Conservation (phyloP, 2,113 vertebrate genomes). For the Amblyopsis rosae region DNA sequence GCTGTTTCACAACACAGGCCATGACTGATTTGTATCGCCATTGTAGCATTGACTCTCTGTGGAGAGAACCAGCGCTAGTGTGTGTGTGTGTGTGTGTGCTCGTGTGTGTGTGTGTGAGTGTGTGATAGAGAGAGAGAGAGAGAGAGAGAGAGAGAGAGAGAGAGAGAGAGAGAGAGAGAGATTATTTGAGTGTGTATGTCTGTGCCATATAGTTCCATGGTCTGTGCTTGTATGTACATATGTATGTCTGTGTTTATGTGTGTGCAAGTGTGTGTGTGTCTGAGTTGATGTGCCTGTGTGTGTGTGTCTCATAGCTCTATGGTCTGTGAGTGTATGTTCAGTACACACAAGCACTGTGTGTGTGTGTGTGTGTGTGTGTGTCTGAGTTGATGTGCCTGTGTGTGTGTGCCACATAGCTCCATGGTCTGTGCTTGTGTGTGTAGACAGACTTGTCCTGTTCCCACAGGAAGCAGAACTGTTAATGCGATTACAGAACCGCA, state of each 20-base stretch:
- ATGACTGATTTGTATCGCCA: background rate
- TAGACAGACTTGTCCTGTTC: constrained; percentile 47
- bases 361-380: too few species aligned
- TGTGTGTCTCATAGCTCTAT: too few species aligned
- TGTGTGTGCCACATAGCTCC: too few species aligned
- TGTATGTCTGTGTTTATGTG: too few species aligned
- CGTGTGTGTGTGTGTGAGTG: background rate
- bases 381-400: too few species aligned
- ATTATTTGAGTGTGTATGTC: background rate
- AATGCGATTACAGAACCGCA: constrained; percentile 72
- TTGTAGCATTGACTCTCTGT: background rate
- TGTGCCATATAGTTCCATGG: background rate
- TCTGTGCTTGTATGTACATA: too few species aligned
- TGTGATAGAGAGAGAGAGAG: background rate
- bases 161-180: background rate
- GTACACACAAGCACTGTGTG: too few species aligned
- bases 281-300: too few species aligned
- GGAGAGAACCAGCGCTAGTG: background rate
- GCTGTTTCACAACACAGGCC: too few species aligned
- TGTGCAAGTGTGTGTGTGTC: too few species aligned
- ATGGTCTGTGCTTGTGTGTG: background rate
- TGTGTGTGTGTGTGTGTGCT: background rate
- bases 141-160: constrained; percentile 12
- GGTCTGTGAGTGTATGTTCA: too few species aligned
- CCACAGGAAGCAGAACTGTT: constrained; percentile 58